A percentile compares a stretch with the other conserved stretches of the same genome.
Evolutionary conservation across 2,113 vertebrate species (phyloP).

Genomic region (Dasyprocta punctata): DNA sequence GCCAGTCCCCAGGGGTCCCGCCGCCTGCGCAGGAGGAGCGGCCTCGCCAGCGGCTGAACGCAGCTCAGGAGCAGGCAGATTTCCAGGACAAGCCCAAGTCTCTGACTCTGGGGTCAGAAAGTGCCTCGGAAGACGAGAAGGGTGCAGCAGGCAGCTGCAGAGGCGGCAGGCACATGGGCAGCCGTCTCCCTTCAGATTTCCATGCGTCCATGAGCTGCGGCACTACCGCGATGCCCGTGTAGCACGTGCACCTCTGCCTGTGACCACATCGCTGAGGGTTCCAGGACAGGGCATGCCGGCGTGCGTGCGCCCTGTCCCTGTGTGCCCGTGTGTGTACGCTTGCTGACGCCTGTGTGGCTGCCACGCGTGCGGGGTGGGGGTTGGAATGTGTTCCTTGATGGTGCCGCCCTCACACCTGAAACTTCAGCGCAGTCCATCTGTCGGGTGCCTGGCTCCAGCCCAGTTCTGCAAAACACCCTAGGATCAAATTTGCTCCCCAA

Average conservation of each 20-base stretch:
- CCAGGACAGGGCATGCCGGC: not conserved
- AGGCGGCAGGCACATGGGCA: not conserved
- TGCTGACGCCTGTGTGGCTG: not conserved
- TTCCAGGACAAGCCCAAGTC: not conserved
- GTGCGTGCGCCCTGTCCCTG: not conserved
- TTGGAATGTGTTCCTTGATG: not conserved
- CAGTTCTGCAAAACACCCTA: not conserved
- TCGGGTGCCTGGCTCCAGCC: not conserved
- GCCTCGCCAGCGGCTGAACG: not conserved
- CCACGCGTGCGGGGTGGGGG: not conserved
- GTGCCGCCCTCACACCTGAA: not conserved
- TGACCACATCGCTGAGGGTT: not conserved
- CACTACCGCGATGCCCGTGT: too few species aligned
- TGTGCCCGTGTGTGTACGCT: not conserved
- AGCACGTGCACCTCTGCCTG: not conserved
- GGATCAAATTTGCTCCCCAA: not conserved
- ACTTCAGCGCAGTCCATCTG: not conserved
- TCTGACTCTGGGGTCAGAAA: not conserved
- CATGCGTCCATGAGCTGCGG: too few species aligned
- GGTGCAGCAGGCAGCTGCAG: not conserved
- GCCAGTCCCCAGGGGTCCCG: not conserved
- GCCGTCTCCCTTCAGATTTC: not conserved
- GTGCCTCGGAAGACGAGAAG: not conserved
- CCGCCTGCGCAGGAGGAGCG: not conserved
- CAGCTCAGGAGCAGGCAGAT: not conserved